These are phyloP conservation scores for Petrocephalus schoutedeni DNA, from an alignment of 2,797 vertebrate genomes.

Conservation along the genomic window DNA sequence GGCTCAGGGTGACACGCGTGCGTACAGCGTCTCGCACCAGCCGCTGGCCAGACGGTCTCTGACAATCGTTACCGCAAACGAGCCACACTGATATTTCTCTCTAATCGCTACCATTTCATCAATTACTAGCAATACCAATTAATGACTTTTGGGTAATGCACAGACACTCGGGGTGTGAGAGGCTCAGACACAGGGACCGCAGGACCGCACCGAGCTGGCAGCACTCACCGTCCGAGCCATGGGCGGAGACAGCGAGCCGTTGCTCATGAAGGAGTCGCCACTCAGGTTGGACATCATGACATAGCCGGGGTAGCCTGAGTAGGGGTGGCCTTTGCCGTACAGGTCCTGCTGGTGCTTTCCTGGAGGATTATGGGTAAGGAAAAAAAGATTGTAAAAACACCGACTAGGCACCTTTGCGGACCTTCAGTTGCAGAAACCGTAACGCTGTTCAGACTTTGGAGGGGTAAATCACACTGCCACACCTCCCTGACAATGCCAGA, in stretches of 20 bases:
- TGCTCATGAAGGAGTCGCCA: conserved; percentile 93
- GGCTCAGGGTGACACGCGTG: background rate
- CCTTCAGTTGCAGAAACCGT: background rate
- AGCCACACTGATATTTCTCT: background rate
- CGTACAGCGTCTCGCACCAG: background rate
- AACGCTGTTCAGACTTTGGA: background rate
- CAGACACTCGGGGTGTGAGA: background rate
- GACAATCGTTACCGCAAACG: background rate
- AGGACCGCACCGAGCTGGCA: background rate
- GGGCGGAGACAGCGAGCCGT: conserved; percentile 93
- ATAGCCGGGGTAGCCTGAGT: conserved; percentile 88
- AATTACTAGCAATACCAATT: conserved; percentile 1
- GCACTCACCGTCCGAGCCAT: conserved; percentile 95
- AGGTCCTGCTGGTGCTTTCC: conserved; percentile 85
- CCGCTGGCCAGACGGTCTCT: background rate
- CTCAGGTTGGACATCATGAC: conserved; percentile 99
- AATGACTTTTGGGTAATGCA: background rate
- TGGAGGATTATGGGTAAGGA: conserved; percentile 46
- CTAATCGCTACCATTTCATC: background rate
- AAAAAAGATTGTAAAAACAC: background rate
- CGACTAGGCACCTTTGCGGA: background rate
- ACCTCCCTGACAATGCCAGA: background rate
- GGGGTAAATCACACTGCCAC: background rate
- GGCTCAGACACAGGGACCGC: background rate
- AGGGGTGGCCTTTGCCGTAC: conserved; percentile 87